These are phyloP conservation scores for Chirona hameri DNA, from an alignment of 2,888 invertebrate genomes.

Conservation along the genomic window DNA sequence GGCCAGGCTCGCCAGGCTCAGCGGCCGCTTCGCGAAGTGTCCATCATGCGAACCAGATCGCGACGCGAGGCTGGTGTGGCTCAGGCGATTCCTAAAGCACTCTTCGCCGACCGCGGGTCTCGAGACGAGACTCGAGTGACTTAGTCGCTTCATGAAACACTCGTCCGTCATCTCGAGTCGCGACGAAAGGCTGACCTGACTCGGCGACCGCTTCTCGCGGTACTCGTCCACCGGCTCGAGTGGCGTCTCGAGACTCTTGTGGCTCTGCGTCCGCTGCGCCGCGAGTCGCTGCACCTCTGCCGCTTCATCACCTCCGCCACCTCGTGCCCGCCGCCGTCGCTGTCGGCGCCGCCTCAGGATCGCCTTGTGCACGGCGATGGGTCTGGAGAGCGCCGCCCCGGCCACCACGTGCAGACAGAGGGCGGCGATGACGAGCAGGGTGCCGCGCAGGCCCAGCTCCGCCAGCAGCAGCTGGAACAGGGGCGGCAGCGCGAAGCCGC, in stretches of 20 bases:
- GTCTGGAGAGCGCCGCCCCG: conserved; percentile 64
- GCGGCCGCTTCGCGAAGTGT: not conserved
- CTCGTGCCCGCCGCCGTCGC: not conserved
- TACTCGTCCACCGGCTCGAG: not conserved
- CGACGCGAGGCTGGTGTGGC: not conserved
- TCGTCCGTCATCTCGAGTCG: too few species aligned
- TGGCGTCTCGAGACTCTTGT: not conserved
- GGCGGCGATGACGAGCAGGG: conserved; percentile 64
- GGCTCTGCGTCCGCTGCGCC: not conserved
- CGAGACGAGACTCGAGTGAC: too few species aligned
- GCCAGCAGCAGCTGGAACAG: conserved; percentile 42
- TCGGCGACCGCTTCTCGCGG: not conserved
- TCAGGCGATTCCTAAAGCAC: not conserved
- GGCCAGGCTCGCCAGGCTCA: not conserved
- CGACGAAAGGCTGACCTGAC: not conserved
- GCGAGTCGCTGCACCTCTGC: not conserved
- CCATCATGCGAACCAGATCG: too few species aligned
- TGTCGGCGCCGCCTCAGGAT: not conserved
- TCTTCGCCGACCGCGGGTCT: too few species aligned
- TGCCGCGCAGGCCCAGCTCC: conserved; percentile 57
- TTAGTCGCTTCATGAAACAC: too few species aligned
- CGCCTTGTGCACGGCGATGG: conserved; percentile 51
- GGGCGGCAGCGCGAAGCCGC: conserved; percentile 54
- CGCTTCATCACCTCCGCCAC: not conserved
- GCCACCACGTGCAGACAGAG: conserved; percentile 73